Evolutionary conservation across 2,888 invertebrate species (phyloP), one percentile per base, ranked within the genome.

Genomic region (Hedychridium roseum): DNA sequence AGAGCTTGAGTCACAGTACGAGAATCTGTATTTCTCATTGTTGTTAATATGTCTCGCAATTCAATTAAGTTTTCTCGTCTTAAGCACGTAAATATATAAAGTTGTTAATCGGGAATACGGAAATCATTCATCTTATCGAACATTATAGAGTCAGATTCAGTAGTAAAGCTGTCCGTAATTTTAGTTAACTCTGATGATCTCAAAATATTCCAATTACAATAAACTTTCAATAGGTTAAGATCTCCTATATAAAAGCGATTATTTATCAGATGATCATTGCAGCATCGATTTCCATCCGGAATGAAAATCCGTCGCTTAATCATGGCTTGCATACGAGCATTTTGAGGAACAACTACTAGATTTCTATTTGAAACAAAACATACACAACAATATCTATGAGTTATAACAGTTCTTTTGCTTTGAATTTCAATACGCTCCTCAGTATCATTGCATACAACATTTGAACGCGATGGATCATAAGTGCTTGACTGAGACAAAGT

Each of bases 241-340:
- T 57, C 41, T 36, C 57, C 39, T n/a, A 40, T 40, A 27, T 43
- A 60, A 43, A 67, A 57, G 7, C 51, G 36, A 11, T 57, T 47
- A 28, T 56, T 60, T 4, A 64, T 57, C n/a, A 64, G 31, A 38
- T 64, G 60, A 23, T 6, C 38, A 9, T 16, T 9, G 31, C 60
- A 63, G 28, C 64, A 64, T 15, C 61, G 55, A 60, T 67, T 63
- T 34, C 53, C 57, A 20, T 32, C 27, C 18, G 57, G 50, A 41
- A 59, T 64, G 4, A 47, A 50, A 38, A 61, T 54, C 30, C 43
- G 36, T 35, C 5, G 49, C 34, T 63, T 46, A 6, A 43, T 46
- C 12, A 39, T 54, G 6, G 37, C 46, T 43, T 55, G 55, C 23
- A 51, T 45, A 3, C 59, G 42, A 30, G 57, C 57, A 43, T 59